A percentile compares a stretch with the other conserved stretches of the same genome.
phyloP scores from a whole-genome alignment of 2,888 invertebrate genomes.

The Eristalis arbustorum region DNA sequence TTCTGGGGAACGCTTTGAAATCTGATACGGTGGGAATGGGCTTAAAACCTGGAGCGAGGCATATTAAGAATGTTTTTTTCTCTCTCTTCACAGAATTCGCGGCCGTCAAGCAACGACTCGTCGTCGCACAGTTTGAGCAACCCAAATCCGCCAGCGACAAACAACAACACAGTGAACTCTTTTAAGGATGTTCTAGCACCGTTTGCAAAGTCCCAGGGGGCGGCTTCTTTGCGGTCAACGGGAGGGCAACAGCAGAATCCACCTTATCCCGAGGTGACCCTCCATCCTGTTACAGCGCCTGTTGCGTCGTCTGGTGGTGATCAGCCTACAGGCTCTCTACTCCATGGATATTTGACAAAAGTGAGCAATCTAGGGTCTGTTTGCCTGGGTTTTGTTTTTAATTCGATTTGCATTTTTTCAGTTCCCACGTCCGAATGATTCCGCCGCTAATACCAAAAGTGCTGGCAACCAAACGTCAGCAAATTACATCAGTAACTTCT shows the following conservation, averaged over 20 bases:
- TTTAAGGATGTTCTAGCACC: slow-evolving; percentile 90
- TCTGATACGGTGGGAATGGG: slow-evolving; percentile 70
- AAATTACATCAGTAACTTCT: slow-evolving; percentile 76
- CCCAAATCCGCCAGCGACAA: slow-evolving; percentile 57
- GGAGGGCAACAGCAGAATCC: slow-evolving; percentile 71
- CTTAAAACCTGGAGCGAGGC: slow-evolving; percentile 47
- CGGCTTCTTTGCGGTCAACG: slow-evolving; percentile 46
- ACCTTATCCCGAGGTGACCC: slow-evolving; percentile 89
- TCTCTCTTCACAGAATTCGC: slow-evolving; percentile 70
- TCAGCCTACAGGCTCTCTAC: slow-evolving; percentile 83
- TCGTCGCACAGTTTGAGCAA: slow-evolving; percentile 80
- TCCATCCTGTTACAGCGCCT: slow-evolving; percentile 84
- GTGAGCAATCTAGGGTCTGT: slow-evolving; percentile 74
- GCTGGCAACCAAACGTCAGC: slow-evolving; percentile 67
- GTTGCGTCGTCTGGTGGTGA: slow-evolving; percentile 78
- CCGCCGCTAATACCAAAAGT: slow-evolving; percentile 46
- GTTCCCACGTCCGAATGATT: slow-evolving; percentile 56
- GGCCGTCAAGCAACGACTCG: slow-evolving; percentile 82
- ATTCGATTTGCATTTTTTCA: not conserved
- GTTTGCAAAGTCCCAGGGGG: slow-evolving; percentile 82
- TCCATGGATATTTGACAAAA: slow-evolving; percentile 90
- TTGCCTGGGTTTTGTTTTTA: not conserved
- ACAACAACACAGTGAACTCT: slow-evolving; percentile 78
- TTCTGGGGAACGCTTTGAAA: slow-evolving; percentile 72
- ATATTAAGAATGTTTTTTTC: slow-evolving; percentile 64